phyloP scores from a whole-genome alignment of 2,797 vertebrate species.

The Leptatherina wallacei region DNA sequence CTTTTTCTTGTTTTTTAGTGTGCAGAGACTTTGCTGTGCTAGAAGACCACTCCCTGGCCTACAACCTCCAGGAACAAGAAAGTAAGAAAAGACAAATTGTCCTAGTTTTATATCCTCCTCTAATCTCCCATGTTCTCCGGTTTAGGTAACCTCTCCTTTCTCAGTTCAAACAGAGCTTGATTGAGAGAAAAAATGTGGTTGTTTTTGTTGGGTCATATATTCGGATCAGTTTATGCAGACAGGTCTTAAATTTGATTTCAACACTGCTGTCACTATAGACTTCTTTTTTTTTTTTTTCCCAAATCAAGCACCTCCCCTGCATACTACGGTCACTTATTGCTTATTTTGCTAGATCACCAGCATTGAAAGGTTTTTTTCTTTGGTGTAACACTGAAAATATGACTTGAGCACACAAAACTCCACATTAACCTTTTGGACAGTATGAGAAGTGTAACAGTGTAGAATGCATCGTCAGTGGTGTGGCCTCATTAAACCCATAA shows the following conservation, averaged over 20 bases:
- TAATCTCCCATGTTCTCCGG: background rate
- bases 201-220: background rate
- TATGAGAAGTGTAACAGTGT: conserved; percentile 9
- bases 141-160: background rate
- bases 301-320: no score
- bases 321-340: no score
- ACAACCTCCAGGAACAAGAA: conserved; percentile 98
- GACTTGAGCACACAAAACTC: background rate
- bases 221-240: background rate
- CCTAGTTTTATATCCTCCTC: background rate
- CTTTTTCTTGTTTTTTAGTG: conserved; percentile 78
- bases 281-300: no score
- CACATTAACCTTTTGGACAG: background rate
- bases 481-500: conserved; percentile 25
- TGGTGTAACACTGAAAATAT: conserved; percentile 4
- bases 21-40: conserved; percentile 94
- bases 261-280: no score
- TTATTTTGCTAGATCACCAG: no score
- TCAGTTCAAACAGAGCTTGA: background rate
- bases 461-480: conserved; percentile 41
- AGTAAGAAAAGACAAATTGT: conserved; percentile 84
- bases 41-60: conserved; percentile 95
- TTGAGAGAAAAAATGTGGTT: background rate
- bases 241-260: background rate
- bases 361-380: no score